Evolutionary conservation across 2,888 invertebrate genomes (phyloP).

Genomic region (Brachyptera risi): DNA sequence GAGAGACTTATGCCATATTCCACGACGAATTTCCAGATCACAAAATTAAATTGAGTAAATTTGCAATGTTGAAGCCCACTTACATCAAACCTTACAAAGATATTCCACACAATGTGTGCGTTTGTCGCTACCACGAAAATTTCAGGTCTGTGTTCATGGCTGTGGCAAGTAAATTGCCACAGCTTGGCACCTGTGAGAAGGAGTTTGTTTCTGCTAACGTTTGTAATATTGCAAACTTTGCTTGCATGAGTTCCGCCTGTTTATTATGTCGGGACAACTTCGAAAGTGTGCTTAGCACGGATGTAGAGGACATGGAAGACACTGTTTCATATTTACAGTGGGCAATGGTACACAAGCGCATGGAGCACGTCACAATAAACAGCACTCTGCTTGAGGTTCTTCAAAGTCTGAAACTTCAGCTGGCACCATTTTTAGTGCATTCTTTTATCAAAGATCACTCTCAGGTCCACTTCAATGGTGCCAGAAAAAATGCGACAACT

Average conservation of each 20-base stretch:
- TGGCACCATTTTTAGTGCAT: too few relatives aligned
- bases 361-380: not conserved
- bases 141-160: not conserved
- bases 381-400: not conserved
- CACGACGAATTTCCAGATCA: not conserved
- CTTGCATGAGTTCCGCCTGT: not conserved
- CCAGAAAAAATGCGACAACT: not conserved
- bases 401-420: not conserved
- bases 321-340: not conserved
- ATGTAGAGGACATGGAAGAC: too few relatives aligned
- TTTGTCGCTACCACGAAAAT: not conserved
- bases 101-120: slow-evolving; percentile 7
- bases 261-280: too few relatives aligned
- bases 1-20: not conserved
- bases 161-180: not conserved
- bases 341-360: not conserved
- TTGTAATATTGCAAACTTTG: not conserved
- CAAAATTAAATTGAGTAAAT: not conserved
- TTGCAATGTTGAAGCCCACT: slow-evolving; percentile 1
- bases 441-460: not conserved
- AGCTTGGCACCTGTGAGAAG: not conserved
- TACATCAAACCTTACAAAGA: slow-evolving; percentile 2
- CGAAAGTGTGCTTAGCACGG: not conserved
- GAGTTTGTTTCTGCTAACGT: not conserved
- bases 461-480: not conserved